Percentiles rank a stretch among this genome's conserved stretches.
phyloP scores from a whole-genome alignment of 2,888 invertebrate genomes.

The Crioceris asparagi region DNA sequence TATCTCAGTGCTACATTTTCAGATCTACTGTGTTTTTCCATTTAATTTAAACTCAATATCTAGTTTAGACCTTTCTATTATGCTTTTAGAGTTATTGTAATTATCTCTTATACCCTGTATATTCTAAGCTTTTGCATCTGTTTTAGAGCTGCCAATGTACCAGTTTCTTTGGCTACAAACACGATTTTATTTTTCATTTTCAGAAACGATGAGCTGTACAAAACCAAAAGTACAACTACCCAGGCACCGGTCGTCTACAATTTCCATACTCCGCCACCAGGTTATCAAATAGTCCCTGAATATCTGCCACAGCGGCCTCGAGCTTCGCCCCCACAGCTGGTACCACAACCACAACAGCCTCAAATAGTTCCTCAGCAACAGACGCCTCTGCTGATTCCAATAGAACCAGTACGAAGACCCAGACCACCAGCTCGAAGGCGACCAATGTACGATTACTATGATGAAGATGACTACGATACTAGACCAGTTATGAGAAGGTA shows the following conservation, averaged over 20 bases:
- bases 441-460: conserved; percentile 60
- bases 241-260: conserved; percentile 41
- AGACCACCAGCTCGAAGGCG: conserved; percentile 32
- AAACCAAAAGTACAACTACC: conserved; percentile 54
- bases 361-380: not conserved
- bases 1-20: too few relatives aligned
- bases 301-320: not conserved
- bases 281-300: not conserved
- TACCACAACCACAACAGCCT: not conserved
- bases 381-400: too few relatives aligned
- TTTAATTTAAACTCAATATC: too few relatives aligned
- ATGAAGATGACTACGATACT: conserved; percentile 54
- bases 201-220: conserved; percentile 80
- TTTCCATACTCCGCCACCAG: conserved; percentile 26
- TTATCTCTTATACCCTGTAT: too few relatives aligned
- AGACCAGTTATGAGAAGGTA: conserved; percentile 38
- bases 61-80: too few relatives aligned
- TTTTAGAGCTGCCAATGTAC: too few relatives aligned
- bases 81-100: too few relatives aligned
- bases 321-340: not conserved
- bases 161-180: too few relatives aligned
- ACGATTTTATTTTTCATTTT: conserved; percentile 19
- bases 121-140: too few relatives aligned
- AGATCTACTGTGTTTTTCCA: too few relatives aligned
- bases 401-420: conserved; percentile 5